phyloP scores from a whole-genome alignment of 2,888 invertebrate genomes.

The Eueremaeus valkanovi region DNA sequence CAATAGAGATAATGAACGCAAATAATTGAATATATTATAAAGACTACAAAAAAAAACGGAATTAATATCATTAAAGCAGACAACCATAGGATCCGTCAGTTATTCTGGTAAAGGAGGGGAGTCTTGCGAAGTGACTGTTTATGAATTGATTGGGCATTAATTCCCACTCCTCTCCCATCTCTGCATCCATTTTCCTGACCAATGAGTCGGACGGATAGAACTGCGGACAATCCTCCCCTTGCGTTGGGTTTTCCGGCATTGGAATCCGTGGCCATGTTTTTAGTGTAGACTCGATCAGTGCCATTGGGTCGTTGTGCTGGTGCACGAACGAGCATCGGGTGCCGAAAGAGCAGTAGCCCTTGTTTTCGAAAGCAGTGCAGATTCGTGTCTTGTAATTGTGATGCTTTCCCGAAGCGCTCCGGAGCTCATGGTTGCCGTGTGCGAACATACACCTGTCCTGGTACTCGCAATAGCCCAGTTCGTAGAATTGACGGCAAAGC shows the following conservation, averaged over 20 bases:
- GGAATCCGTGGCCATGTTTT: slow-evolving; percentile 2
- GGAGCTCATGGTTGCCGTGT: slow-evolving; percentile 40
- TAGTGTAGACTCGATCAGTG: background rate
- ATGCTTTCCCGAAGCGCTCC: slow-evolving; percentile 36
- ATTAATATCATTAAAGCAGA: too few species aligned
- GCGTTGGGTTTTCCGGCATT: slow-evolving; percentile 35
- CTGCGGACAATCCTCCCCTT: background rate
- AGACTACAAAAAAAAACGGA: too few species aligned
- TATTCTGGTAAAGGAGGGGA: background rate
- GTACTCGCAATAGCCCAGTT: slow-evolving; percentile 40
- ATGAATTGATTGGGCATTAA: background rate
- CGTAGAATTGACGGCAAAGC: slow-evolving; percentile 41
- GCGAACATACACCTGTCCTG: slow-evolving; percentile 41
- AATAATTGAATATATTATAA: too few species aligned
- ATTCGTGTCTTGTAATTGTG: slow-evolving; percentile 42
- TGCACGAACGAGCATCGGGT: slow-evolving; percentile 43
- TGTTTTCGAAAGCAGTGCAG: slow-evolving; percentile 40
- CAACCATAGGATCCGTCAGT: background rate
- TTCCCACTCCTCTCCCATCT: background rate
- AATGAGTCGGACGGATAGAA: background rate
- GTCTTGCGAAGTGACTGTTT: background rate
- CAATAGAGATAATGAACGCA: too few species aligned
- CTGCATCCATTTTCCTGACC: background rate
- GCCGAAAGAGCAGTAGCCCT: slow-evolving; percentile 43
- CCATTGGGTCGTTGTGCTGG: slow-evolving; percentile 24